A percentile compares a stretch with the other conserved stretches of the same genome.
These are phyloP conservation scores for Sylvicapra grimmia DNA, from an alignment of 2,113 vertebrate species.

Conservation along the genomic window DNA sequence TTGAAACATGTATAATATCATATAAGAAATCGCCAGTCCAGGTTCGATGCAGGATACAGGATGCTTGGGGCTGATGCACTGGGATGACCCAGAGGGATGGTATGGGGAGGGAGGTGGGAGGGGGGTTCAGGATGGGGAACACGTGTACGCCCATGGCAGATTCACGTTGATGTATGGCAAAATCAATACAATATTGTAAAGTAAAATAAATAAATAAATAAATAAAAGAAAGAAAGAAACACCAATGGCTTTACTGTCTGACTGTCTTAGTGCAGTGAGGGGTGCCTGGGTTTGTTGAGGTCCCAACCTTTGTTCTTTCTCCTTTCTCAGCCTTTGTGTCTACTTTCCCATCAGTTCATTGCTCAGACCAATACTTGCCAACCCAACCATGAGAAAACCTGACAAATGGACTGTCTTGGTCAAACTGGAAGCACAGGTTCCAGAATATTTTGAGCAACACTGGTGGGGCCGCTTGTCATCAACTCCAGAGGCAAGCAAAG, in stretches of 20 bases:
- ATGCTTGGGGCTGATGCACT: too few species aligned
- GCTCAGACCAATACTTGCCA: constrained; percentile 2
- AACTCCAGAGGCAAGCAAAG: neutral
- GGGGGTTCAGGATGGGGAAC: too few species aligned
- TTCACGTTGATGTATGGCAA: too few species aligned
- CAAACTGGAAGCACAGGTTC: constrained; percentile 60
- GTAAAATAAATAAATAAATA: too few species aligned
- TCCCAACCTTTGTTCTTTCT: constrained; percentile 8
- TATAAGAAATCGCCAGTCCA: too few species aligned
- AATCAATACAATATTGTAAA: too few species aligned
- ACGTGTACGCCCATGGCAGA: too few species aligned
- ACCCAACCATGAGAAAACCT: neutral
- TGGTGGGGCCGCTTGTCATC: neutral
- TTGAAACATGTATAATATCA: too few species aligned
- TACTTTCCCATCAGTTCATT: neutral
- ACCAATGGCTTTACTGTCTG: neutral
- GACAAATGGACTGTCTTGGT: neutral
- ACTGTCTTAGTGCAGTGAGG: neutral
- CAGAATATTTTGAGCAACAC: neutral
- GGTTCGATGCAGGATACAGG: too few species aligned
- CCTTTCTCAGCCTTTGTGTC: neutral
- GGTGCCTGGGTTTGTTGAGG: neutral
- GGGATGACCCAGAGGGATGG: too few species aligned
- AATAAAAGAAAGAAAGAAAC: neutral
- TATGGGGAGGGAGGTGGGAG: too few species aligned